Conservation (phyloP, 2,797 vertebrate genomes). For the Cyclopterus lumpus region DNA sequence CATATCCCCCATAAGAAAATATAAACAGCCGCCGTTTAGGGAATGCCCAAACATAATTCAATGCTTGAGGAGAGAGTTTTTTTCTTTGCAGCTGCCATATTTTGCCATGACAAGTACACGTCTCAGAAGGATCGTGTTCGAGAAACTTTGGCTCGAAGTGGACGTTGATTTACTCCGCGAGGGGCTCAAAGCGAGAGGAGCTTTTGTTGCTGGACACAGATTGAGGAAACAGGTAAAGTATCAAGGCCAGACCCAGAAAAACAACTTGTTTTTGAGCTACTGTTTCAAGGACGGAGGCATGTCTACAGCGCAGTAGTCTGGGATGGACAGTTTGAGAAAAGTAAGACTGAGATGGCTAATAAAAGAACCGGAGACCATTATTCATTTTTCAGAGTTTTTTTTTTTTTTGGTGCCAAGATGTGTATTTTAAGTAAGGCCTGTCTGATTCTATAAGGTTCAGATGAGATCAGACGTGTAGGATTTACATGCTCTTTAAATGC, state of each 20-base stretch:
- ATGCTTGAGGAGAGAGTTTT: slow-evolving; percentile 66
- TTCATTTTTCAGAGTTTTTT: slow-evolving; percentile 21
- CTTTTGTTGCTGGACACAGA: slow-evolving; percentile 66
- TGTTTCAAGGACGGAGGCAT: slow-evolving; percentile 65
- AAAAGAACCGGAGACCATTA: slow-evolving; percentile 42
- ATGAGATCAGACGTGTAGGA: slow-evolving; percentile 56
- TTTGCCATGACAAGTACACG: slow-evolving; percentile 74
- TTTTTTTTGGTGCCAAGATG: too few relatives aligned
- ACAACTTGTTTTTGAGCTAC: slow-evolving; percentile 57
- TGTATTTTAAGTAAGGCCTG: slow-evolving; percentile 36
- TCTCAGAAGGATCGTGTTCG: slow-evolving; percentile 73
- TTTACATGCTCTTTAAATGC: slow-evolving; percentile 57
- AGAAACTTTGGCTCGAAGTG: slow-evolving; percentile 58
- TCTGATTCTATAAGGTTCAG: slow-evolving; percentile 33
- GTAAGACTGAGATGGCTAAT: slow-evolving; percentile 30
- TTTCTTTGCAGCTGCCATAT: slow-evolving; percentile 65
- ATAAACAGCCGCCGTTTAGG: slow-evolving; percentile 75
- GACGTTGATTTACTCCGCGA: slow-evolving; percentile 74
- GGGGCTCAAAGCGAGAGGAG: slow-evolving; percentile 62
- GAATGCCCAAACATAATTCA: slow-evolving; percentile 79
- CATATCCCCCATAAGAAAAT: slow-evolving; percentile 72
- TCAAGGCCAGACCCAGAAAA: slow-evolving; percentile 65
- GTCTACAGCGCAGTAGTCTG: slow-evolving; percentile 32
- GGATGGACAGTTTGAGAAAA: slow-evolving; percentile 51
- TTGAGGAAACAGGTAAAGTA: slow-evolving; percentile 79